Evolutionary conservation across 2,113 vertebrate species (phyloP).

Genomic region (Notechis scutatus): DNA sequence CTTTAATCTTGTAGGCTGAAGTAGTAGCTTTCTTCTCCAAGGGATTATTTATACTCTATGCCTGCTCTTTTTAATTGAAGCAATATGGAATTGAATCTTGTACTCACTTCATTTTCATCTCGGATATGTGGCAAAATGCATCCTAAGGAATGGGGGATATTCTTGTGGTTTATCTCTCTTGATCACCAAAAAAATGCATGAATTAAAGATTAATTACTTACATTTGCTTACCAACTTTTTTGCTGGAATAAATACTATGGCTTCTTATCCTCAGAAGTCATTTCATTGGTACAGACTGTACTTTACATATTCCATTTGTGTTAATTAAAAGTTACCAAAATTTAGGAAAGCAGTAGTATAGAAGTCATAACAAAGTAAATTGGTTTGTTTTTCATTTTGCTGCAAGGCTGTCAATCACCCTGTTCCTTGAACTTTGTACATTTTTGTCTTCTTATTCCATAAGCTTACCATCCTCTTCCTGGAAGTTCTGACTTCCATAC

Average conservation of each 20-base stretch:
- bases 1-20: neutral
- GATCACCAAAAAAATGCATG: neutral
- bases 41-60: neutral
- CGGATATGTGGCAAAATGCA: neutral
- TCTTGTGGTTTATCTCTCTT: neutral
- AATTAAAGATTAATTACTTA: neutral
- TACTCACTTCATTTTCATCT: neutral
- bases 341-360: neutral
- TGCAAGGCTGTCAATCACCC: neutral
- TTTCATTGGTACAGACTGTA: neutral
- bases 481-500: neutral
- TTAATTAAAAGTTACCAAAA: neutral
- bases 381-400: neutral
- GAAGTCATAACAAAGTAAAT: neutral
- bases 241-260: neutral
- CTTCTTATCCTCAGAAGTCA: neutral
- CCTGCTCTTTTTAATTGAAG: neutral
- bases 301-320: neutral
- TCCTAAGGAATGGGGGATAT: neutral
- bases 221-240: neutral
- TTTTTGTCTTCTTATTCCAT: neutral
- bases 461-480: neutral
- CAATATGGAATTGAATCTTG: neutral
- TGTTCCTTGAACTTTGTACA: neutral
- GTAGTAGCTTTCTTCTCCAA: neutral